phyloP scores from a whole-genome alignment of 2,888 invertebrate species.

The Teinopalpus imperialis region DNA sequence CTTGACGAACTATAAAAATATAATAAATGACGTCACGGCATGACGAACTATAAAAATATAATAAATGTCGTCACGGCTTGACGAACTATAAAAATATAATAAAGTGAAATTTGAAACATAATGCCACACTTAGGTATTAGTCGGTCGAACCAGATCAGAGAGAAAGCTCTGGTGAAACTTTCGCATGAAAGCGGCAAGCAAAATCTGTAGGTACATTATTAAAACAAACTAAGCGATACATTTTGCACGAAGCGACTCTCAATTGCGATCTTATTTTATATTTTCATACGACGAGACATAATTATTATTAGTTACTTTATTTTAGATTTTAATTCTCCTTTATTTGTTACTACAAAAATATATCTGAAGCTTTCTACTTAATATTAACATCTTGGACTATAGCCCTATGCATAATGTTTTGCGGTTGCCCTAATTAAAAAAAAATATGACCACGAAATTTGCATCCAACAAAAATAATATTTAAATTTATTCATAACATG shows the following conservation, averaged over 20 bases:
- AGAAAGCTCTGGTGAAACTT: constrained; percentile 62
- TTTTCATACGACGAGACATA: no score
- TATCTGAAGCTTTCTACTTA: no score
- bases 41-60: constrained; percentile 18
- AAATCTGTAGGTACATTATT: constrained; percentile 6
- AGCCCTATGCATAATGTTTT: no score
- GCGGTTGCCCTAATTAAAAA: no score
- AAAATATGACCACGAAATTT: no score
- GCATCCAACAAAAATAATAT: no score
- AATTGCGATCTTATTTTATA: no score
- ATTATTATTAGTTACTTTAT: no score
- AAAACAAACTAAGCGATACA: not conserved
- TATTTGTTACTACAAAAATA: no score
- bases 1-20: constrained; percentile 11
- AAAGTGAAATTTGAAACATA: constrained; percentile 29
- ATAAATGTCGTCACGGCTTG: constrained; percentile 12
- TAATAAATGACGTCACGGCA: not conserved
- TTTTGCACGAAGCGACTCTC: not conserved
- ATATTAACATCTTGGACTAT: no score
- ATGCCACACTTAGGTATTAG: constrained; percentile 22
- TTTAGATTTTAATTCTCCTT: no score
- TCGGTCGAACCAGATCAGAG: constrained; percentile 49
- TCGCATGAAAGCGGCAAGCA: constrained; percentile 34
- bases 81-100: constrained; percentile 25
- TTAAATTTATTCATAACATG: no score